A percentile compares a stretch with the other conserved stretches of the same genome.
phyloP scores from a whole-genome alignment of 1,140 invertebrate species.

The Drosophila asahinai region DNA sequence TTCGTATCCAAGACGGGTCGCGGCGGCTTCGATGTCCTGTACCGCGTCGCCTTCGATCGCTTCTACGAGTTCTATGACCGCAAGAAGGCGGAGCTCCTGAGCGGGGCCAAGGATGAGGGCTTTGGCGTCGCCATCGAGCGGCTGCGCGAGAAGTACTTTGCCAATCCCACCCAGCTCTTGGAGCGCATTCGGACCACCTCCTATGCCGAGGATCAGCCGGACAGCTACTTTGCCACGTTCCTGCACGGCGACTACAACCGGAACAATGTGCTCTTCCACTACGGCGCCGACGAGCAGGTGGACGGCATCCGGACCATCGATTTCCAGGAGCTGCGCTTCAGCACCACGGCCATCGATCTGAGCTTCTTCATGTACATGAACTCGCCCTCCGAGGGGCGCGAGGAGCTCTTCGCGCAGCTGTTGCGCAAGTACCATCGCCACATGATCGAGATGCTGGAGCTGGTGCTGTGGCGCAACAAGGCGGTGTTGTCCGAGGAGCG shows the following conservation, averaged over 20 bases:
- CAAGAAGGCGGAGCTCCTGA: conserved; percentile 8
- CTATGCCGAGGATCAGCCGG: conserved; percentile 35
- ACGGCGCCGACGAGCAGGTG: conserved; percentile 37
- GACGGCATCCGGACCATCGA: conserved; percentile 76
- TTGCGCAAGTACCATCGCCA: conserved; percentile 45
- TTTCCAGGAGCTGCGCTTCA: conserved; percentile 80
- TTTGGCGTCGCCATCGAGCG: conserved; percentile 48
- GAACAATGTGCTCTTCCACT: conserved; percentile 80
- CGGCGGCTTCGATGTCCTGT: conserved; percentile 51
- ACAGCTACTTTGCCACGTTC: conserved; percentile 68
- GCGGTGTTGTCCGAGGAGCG: conserved; percentile 37
- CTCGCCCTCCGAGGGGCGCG: conserved; percentile 39
- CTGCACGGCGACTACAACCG: conserved; percentile 82
- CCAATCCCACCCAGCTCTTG: conserved; percentile 54
- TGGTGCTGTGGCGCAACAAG: conserved; percentile 63
- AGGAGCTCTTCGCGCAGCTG: conserved; percentile 29
- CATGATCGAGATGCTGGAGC: conserved; percentile 62
- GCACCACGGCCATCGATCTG: conserved; percentile 69
- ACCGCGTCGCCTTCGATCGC: conserved; percentile 70
- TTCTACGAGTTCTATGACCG: conserved; percentile 74
- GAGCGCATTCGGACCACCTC: conserved; percentile 59
- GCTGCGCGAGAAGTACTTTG: conserved; percentile 56
- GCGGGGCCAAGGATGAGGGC: not conserved
- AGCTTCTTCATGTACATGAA: conserved; percentile 83
- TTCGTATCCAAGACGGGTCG: conserved; percentile 40